phyloP scores from a whole-genome alignment of 2,888 invertebrate genomes.

The Hydrotaea diabolus region DNA sequence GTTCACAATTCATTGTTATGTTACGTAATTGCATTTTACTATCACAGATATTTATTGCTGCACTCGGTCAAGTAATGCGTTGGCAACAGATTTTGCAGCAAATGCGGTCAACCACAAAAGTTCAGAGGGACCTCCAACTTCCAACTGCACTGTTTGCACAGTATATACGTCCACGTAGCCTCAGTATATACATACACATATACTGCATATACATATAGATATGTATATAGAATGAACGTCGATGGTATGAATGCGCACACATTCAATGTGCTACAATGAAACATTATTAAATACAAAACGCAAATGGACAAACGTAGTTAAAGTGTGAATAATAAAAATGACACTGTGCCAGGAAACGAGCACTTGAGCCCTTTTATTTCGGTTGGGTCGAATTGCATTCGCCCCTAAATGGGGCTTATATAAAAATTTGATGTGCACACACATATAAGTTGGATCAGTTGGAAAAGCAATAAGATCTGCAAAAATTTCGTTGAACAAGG shows the following conservation, averaged over 20 bases:
- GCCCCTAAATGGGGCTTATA: not conserved
- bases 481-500: too few species aligned
- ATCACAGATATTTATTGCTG: conserved; percentile 79
- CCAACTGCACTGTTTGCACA: not conserved
- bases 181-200: not conserved
- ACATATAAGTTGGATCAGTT: too few species aligned
- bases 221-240: not conserved
- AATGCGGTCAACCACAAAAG: conserved; percentile 78
- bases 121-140: conserved; percentile 69
- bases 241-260: not conserved
- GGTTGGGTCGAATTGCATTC: not conserved
- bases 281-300: conserved; percentile 59
- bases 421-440: too few species aligned
- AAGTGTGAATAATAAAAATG: conserved; percentile 43
- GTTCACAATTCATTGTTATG: conserved; percentile 76
- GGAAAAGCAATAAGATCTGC: too few species aligned
- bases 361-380: not conserved
- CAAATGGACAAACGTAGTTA: conserved; percentile 47
- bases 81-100: conserved; percentile 77
- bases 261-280: conserved; percentile 48
- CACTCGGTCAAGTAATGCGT: conserved; percentile 78
- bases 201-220: not conserved
- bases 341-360: conserved; percentile 11
- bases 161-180: conserved; percentile 1
- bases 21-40: conserved; percentile 80